Evolutionary conservation across 2,797 vertebrate species (phyloP).

Genomic region (Artibeus jamaicensis): DNA sequence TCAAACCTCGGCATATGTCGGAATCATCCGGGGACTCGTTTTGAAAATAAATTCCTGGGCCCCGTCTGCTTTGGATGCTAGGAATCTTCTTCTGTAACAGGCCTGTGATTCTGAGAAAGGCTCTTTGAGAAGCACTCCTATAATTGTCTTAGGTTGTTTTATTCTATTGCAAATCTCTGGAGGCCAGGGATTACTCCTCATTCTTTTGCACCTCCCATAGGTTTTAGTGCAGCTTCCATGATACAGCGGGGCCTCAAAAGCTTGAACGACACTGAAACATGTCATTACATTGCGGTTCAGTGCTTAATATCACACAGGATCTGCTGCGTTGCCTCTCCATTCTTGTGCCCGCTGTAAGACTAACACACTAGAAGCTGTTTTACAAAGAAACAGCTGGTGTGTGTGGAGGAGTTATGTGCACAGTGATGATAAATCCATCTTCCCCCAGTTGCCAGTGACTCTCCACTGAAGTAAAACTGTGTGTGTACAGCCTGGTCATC

Average conservation of each 20-base stretch:
- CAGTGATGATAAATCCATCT: conserved; percentile 14
- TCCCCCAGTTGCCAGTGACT: background rate
- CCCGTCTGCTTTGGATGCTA: background rate
- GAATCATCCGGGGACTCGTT: background rate
- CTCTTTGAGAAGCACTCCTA: background rate
- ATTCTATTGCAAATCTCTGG: background rate
- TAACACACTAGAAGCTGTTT: background rate
- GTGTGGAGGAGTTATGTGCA: background rate
- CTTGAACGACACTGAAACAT: background rate
- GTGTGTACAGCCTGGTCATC: conserved; percentile 10
- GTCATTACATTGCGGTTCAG: background rate
- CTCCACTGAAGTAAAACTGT: conserved; percentile 40
- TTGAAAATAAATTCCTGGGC: background rate
- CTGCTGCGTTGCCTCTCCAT: background rate
- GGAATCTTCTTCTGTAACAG: background rate
- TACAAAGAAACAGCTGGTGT: background rate
- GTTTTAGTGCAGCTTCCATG: background rate
- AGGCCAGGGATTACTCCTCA: background rate
- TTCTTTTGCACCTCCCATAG: background rate
- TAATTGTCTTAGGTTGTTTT: background rate
- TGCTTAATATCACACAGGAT: background rate
- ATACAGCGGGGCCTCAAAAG: background rate
- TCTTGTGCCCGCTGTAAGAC: background rate
- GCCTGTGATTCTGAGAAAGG: background rate
- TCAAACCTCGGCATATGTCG: background rate